A percentile compares a stretch with the other conserved stretches of the same genome.
Evolutionary conservation across 1,140 invertebrate genomes (phyloP).

Genomic region (Cepaea nemoralis): DNA sequence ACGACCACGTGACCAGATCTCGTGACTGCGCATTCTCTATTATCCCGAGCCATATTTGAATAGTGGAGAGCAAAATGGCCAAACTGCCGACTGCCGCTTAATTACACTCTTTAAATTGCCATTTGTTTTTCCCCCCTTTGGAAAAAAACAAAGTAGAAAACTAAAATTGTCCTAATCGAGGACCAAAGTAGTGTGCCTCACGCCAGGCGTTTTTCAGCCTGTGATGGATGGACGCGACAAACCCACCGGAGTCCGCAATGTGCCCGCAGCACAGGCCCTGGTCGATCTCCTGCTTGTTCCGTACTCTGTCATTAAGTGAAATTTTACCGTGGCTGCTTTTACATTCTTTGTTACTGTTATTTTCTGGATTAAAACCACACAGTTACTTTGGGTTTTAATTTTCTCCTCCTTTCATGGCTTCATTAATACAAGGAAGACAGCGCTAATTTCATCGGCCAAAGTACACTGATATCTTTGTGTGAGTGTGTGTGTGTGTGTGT

Average conservation of each 20-base stretch:
- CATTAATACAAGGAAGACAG: too few species aligned
- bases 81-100: constrained; percentile 13
- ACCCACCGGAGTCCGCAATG: background rate
- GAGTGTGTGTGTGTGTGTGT: too few species aligned
- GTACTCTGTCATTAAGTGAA: constrained; percentile 7
- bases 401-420: too few species aligned
- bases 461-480: too few species aligned
- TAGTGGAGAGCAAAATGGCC: constrained; percentile 17
- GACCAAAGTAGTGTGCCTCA: constrained; percentile 1
- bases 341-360: constrained; percentile 1
- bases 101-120: constrained; percentile 13
- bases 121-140: background rate
- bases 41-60: constrained; percentile 13
- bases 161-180: background rate
- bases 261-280: background rate
- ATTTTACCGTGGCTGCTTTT: background rate
- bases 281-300: constrained; percentile 1
- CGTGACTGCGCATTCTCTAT: background rate
- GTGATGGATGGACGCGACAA: constrained; percentile 20
- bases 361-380: background rate
- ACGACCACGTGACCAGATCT: background rate
- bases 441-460: too few species aligned
- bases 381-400: background rate
- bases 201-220: background rate
- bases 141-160: background rate